Evolutionary conservation across 2,113 vertebrate species (phyloP), one percentile per base, ranked within the genome.

Genomic region (Tupaia chinensis): DNA sequence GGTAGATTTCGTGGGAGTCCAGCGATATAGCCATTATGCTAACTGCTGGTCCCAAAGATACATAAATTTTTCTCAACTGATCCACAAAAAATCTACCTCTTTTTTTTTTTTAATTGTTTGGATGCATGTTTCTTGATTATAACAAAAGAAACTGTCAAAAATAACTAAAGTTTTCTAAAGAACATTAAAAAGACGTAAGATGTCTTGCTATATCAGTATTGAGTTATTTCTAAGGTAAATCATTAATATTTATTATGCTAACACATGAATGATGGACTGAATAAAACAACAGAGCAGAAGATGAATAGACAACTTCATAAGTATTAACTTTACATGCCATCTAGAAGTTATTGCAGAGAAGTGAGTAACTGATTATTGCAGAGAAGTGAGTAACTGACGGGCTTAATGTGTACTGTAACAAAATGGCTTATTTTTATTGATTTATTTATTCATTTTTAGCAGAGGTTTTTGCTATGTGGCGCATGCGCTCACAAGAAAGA

Each of bases 161-260:
- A 54, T 17, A 81, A 58, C 32, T 61, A 93, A 93, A 86, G 13
- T 17, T 81, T 34, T 22, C 32, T 54, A 14, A 93, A 83, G 27
- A 69, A 92, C 13, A 22, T 68, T 89, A 13, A 84, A 58, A 73
- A 93, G 60, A 83, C 54, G 22, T 61, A 22, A 87, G 69, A 60
- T 61, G 8, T 13, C 2, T 65, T 80, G 2, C 13, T 9, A 9
- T 87, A 29, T 14, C 3, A n/a, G 5, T 87, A 87, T 25, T 23
- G 63, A 87, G 34, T 69, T 56, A 85, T 70, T 81, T 91, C 32
- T 81, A 90, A 89, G 73, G 25, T 60, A 95, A 72, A 8, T 72
- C 66, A 80, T 29, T 68, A 81, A 74, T 25, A 78, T 81, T 44
- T 44, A 69, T 74, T 20, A 2, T 17, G n/a, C 29, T 44, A 54